These are phyloP conservation scores for Myripristis murdjan DNA, from an alignment of 2,797 vertebrate species.

Conservation along the genomic window DNA sequence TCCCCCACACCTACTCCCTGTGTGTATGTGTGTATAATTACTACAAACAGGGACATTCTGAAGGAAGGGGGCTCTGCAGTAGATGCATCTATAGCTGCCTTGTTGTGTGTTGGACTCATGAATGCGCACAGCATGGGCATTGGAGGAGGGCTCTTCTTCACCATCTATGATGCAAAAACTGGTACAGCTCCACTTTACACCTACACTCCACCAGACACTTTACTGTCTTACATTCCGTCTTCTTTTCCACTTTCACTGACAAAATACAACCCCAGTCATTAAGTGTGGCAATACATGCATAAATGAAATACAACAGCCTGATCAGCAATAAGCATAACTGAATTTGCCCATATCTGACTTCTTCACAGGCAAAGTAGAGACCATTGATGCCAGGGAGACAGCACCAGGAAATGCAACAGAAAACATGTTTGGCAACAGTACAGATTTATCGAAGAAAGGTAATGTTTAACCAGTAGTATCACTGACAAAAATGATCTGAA, in stretches of 20 bases:
- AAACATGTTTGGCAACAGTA: constrained; percentile 91
- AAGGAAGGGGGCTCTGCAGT: constrained; percentile 91
- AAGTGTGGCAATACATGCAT: neutral
- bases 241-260: neutral
- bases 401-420: constrained; percentile 84
- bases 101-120: constrained; percentile 92
- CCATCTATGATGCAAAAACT: constrained; percentile 88
- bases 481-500: constrained; percentile 18
- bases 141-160: constrained; percentile 93
- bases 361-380: constrained; percentile 85
- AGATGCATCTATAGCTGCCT: constrained; percentile 90
- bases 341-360: constrained; percentile 24
- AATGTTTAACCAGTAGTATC: constrained; percentile 57
- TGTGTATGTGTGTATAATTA: constrained; percentile 34
- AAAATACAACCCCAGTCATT: neutral
- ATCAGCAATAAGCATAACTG: neutral
- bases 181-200: constrained; percentile 77
- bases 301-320: neutral
- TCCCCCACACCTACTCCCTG: neutral
- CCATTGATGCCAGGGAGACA: constrained; percentile 92
- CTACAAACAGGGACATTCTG: constrained; percentile 87
- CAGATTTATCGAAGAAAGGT: constrained; percentile 88
- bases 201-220: neutral
- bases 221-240: neutral
- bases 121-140: constrained; percentile 96